A percentile compares a stretch with the other conserved stretches of the same genome.
phyloP scores from a whole-genome alignment of 1,140 invertebrate species.

The Platyura marginata region DNA sequence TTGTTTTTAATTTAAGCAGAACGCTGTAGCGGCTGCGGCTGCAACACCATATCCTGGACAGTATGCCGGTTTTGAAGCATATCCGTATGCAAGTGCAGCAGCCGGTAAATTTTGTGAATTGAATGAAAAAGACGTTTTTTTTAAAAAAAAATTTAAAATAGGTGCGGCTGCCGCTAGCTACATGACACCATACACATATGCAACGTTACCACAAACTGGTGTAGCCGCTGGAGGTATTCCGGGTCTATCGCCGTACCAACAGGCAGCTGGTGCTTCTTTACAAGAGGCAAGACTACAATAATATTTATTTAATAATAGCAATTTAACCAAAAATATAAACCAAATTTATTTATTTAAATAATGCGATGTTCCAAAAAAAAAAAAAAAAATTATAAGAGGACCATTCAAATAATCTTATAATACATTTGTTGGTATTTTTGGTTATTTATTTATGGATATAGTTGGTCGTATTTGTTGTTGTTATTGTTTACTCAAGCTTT shows the following conservation, averaged over 20 bases:
- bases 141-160: slow-evolving; percentile 12
- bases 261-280: slow-evolving; percentile 23
- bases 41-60: slow-evolving; percentile 47
- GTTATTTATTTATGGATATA: no score
- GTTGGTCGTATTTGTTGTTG: no score
- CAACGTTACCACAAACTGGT: slow-evolving; percentile 36
- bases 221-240: slow-evolving; percentile 35
- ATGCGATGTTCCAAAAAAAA: no score
- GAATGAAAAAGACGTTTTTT: neutral
- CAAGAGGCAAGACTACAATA: slow-evolving; percentile 39
- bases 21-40: slow-evolving; percentile 32
- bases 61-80: slow-evolving; percentile 49
- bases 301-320: slow-evolving; percentile 1
- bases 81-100: slow-evolving; percentile 41
- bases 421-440: no score
- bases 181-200: slow-evolving; percentile 48
- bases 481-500: no score
- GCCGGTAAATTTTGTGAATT: slow-evolving; percentile 13
- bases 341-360: no score
- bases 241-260: slow-evolving; percentile 41
- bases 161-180: slow-evolving; percentile 40
- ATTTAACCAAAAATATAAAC: neutral
- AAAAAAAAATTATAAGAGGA: no score
- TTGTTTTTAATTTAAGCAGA: slow-evolving; percentile 3
- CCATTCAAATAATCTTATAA: no score